Base-by-base conservation (phyloP, 2,888 invertebrate species). In the Dioctria linearis region DNA sequence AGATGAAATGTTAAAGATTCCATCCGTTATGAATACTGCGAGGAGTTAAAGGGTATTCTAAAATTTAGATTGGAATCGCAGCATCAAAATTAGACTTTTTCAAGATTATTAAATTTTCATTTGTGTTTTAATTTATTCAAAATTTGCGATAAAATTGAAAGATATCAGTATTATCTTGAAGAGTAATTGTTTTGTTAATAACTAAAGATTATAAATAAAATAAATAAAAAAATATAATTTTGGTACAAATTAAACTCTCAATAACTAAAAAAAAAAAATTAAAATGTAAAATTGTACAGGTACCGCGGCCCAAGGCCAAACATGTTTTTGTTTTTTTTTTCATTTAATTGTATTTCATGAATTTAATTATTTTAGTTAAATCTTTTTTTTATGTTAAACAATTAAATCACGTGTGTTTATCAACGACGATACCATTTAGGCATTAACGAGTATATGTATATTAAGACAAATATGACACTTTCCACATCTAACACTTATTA, bases 271-370 rank as follows among this genome's bases (percentile, higher is more conserved):
- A 82, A 73, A 71, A 79, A 81, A 57, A 65, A 43, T 66, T 40
- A n/a, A 39, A 54, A 54, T 83, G 79, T 80, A 80, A 66, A 83
- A 81, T 80, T 79, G 79, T 75, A 82, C 82, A 82, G 82, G 80
- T 82, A 82, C 82, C 82, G 82, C 82, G 82, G 80, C 80, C 82
- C 71, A 54, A 49, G 76, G 79, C 79, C 66, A 78, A 63, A 78
- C 39, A 51, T 80, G 81, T 80, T 82, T 84, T 82, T 80, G 81
- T 80, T 82, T 84, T 82, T 83, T 81, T 83, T 79, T 25, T 40
- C 9, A 61, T 61, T 42, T 25, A 39, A 43, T 13, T 42, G 40
- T 39, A 51, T 43, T 61, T 63, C 39, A n/a, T 13, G 42, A 59
- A 63, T 49, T 49, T 49, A 43, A 49, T 65, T 63, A 37, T 43